Evolutionary conservation across 2,888 invertebrate species (phyloP).

Genomic region (Chirona hameri): DNA sequence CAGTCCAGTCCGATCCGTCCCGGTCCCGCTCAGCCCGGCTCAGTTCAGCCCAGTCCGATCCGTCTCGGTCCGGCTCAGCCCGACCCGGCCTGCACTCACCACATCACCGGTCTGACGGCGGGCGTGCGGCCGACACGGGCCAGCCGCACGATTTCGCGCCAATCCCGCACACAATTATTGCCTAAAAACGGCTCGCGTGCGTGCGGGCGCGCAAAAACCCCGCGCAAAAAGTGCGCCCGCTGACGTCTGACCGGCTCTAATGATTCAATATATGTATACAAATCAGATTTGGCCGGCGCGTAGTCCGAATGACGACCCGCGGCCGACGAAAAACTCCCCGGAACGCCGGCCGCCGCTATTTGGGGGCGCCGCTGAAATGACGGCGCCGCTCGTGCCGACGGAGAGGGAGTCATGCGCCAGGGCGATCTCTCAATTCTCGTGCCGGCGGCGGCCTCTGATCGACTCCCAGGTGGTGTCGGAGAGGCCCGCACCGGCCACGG

Average conservation of each 20-base stretch:
- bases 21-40: not conserved
- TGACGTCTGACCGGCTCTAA: constrained; percentile 13
- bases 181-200: constrained; percentile 11
- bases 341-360: not conserved
- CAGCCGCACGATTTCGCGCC: constrained; percentile 2
- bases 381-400: not conserved
- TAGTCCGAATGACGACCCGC: not conserved
- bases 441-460: not conserved
- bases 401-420: not conserved
- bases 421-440: not conserved
- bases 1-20: not conserved
- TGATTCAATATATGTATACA: constrained; percentile 27
- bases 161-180: not conserved
- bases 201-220: not conserved
- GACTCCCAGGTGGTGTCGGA: not conserved
- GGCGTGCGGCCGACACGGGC: not conserved
- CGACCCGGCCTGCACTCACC: not conserved
- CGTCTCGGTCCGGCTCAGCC: not conserved
- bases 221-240: not conserved
- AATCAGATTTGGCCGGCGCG: not conserved
- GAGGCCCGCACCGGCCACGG: too few relatives aligned
- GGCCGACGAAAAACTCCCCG: not conserved
- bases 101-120: not conserved
- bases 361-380: not conserved
- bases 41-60: not conserved